Conservation (phyloP, 2,888 invertebrate species). For the Acrocera orbiculus region DNA sequence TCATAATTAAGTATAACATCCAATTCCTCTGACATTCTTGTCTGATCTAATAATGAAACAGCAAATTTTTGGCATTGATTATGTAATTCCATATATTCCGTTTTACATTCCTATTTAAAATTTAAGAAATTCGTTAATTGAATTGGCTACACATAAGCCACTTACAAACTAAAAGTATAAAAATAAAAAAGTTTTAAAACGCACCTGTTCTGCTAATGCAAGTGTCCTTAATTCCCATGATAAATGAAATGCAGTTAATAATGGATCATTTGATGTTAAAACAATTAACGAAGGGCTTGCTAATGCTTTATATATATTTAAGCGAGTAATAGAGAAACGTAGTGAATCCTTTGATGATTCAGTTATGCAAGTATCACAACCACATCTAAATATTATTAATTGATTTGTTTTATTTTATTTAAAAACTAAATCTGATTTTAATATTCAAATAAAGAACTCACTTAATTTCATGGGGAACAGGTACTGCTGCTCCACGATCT, state of each 20-base stretch:
- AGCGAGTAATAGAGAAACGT: constrained; percentile 68
- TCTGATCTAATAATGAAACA: constrained; percentile 77
- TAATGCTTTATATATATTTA: constrained; percentile 83
- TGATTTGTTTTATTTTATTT: neutral
- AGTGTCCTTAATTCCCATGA: constrained; percentile 87
- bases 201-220: constrained; percentile 68
- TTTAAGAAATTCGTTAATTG: no score
- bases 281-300: constrained; percentile 89
- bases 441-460: no score
- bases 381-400: no score
- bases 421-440: no score
- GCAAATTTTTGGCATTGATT: constrained; percentile 79
- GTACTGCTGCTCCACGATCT: constrained; percentile 80
- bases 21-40: constrained; percentile 79
- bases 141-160: neutral
- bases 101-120: constrained; percentile 55
- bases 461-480: constrained; percentile 76
- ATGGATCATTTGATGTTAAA: constrained; percentile 78
- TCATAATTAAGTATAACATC: constrained; percentile 89
- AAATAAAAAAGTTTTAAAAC: no score
- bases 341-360: constrained; percentile 56
- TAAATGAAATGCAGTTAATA: constrained; percentile 83
- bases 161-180: neutral
- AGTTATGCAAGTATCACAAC: constrained; percentile 73
- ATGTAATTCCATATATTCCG: constrained; percentile 75